Base-by-base conservation (phyloP, 2,113 vertebrate species). In the Psephotus haematonotus region DNA sequence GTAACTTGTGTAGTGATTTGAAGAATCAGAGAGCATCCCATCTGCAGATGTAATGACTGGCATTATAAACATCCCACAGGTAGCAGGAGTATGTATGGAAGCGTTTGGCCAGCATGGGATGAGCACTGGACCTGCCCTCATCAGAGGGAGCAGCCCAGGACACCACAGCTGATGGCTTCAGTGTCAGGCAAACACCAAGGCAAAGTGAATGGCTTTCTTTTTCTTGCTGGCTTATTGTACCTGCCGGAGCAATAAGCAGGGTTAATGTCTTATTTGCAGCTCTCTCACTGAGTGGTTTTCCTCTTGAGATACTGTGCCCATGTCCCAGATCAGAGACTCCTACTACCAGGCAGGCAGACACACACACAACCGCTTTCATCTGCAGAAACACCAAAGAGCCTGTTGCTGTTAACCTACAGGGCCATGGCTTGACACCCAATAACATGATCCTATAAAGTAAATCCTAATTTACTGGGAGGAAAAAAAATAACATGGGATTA, bases 161-260 rank as follows among this genome's bases (percentile, higher is more conserved):
- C 53, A 15, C 55, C 9, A 1, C 50, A 3, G 2, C n/a, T 3
- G 13, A 8, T 0, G 7, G 53, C 44, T 47, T 8, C 31, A 7
- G 27, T 8, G n/a, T 24, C 29, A 11, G 35, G 65, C 59, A 53
- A 53, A 41, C 39, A 25, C 62, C 7, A 16, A 25, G 62, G 68
- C 37, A 13, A 3, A n/a, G 76, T 31, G 4, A 24, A 19, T 5
- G 8, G 41, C 33, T 17, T 29, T 28, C 47, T 17, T 41, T 25
- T 17, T 9, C 29, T 14, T 11, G 17, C 2, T 11, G 31, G 35
- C 20, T 4, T 24, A 3, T 13, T 33, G 62, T 17, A 52, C 9
- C n/a, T 9, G 7, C 5, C 4, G 22, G 39, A 25, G 23, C 49
- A 23, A 27, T 5, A 33, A 50, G 29, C 25, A 37, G n/a, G 7